Conservation (phyloP, 2,888 invertebrate species). For the Drosophila buzzatii region DNA sequence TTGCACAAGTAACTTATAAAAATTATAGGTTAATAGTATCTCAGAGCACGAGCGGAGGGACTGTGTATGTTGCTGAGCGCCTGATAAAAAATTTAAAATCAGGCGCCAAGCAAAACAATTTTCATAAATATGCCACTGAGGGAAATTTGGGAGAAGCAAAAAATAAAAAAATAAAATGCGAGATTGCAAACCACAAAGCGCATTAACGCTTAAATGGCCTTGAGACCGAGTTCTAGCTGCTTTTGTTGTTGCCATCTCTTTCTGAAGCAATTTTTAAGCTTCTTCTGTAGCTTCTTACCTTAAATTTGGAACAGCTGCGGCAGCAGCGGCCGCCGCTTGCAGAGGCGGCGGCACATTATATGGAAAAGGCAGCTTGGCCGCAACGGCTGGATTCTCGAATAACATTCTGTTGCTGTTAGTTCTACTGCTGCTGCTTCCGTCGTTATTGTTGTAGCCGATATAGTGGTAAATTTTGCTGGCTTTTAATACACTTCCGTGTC, state of each 20-base stretch:
- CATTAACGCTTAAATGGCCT: conserved; percentile 75
- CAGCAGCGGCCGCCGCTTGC: conserved; percentile 84
- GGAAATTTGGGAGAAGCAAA: conserved; percentile 5
- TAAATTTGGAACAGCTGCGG: conserved; percentile 85
- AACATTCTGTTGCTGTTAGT: conserved; percentile 86
- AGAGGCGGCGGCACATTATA: conserved; percentile 91
- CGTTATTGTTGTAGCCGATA: conserved; percentile 52
- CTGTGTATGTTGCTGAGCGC: conserved; percentile 39
- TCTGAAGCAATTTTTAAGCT: conserved; percentile 17
- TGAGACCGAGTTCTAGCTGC: conserved; percentile 37
- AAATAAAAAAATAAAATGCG: not conserved
- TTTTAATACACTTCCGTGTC: conserved; percentile 59
- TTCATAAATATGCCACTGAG: conserved; percentile 66
- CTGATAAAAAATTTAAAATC: conserved; percentile 68
- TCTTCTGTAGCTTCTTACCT: conserved; percentile 79
- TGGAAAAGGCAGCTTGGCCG: conserved; percentile 89
- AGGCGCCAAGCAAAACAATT: conserved; percentile 53
- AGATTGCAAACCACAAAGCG: conserved; percentile 63
- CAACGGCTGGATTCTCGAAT: conserved; percentile 90
- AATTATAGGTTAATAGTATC: conserved; percentile 36
- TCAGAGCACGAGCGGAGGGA: not conserved
- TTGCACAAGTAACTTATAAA: conserved; percentile 43
- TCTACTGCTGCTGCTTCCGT: conserved; percentile 39
- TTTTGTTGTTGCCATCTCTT: conserved; percentile 10
- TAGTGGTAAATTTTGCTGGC: conserved; percentile 75